Base-by-base conservation (phyloP, 2,797 vertebrate species). In the Pseudomugil tenellus region DNA sequence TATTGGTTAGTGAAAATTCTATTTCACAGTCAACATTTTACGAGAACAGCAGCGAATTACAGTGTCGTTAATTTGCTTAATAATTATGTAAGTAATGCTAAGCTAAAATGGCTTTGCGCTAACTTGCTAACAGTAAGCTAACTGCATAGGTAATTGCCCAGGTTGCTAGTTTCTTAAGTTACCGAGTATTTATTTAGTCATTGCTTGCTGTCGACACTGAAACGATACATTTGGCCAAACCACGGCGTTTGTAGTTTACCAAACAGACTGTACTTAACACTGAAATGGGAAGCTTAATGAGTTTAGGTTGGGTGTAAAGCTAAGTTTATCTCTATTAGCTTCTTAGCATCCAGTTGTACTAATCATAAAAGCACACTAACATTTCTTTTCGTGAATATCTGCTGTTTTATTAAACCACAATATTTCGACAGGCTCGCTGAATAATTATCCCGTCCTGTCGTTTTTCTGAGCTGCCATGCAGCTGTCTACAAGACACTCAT, bases 1-100 rank as follows among this genome's bases (percentile, higher is more conserved):
- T 67, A 52, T 70, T 86, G 92, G 93, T 94, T 41, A 70, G 93
- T 88, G 58, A 4, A 70, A 72, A 64, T 7, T 10, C 23, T n/a
- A 51, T 16, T 21, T 8, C 12, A 26, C 56, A 32, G 17, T 2
- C 35, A 57, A 35, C 29, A n/a, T 58, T 41, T 61, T 13, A 32
- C 31, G 25, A 28, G 1, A 43, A 28, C 25, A 1, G 6, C 57
- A 10, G 34, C 25, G 26, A 61, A 51, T 10, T 49, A 69, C 32
- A 29, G 17, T 11, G 31, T 14, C 21, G 13, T 65, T 76, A 37
- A 41, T 74, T 72, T 32, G 51, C 58, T 43, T 52, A 55, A 69
- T 71, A 73, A 64, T 76, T 17, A 63, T 74, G 72, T 84, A 80
- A 75, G 61, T 57, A 66, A 70, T 82, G 84, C 63, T 58, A 73